Evolutionary conservation across 92 coral and sea anemone genomes (phyloP).

Genomic region (Parazoanthus atlanticus): DNA sequence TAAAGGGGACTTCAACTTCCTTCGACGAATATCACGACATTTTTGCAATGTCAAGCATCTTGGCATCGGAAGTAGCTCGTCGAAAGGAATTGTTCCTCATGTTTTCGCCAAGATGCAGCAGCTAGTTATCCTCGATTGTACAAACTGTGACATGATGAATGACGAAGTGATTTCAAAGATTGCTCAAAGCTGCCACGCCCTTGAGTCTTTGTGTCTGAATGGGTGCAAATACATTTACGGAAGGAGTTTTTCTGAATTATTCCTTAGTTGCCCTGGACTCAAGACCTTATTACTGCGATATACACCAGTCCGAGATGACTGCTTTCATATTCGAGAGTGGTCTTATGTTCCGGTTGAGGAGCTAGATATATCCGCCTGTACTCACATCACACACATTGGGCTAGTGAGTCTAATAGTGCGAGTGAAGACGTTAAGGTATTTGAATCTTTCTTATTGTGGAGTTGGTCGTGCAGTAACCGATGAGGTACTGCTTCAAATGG

Average conservation of each 20-base stretch:
- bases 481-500: constrained; percentile 90
- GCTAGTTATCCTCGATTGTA: constrained; percentile 91
- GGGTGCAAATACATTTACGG: constrained; percentile 98
- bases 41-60: constrained; percentile 89
- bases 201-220: constrained; percentile 93
- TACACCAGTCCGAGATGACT: constrained; percentile 95
- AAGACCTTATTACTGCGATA: constrained; percentile 92
- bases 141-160: constrained; percentile 96
- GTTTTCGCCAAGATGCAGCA: constrained; percentile 93
- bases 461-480: constrained; percentile 99
- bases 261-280: constrained; percentile 81
- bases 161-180: constrained; percentile 92
- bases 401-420: constrained; percentile 84
- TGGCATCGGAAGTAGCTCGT: constrained; percentile 92
- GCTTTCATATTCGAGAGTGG: constrained; percentile 88
- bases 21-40: constrained; percentile 89
- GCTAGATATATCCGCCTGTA: constrained; percentile 95
- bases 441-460: constrained; percentile 96
- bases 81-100: constrained; percentile 93
- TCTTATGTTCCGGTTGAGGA: constrained; percentile 85
- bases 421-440: constrained; percentile 76
- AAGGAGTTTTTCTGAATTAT: constrained; percentile 80
- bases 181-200: constrained; percentile 87
- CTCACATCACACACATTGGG: constrained; percentile 90
- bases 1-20: constrained; percentile 92